Conservation (phyloP, 2,113 vertebrate genomes). For the Psilopsiagon aymara region DNA sequence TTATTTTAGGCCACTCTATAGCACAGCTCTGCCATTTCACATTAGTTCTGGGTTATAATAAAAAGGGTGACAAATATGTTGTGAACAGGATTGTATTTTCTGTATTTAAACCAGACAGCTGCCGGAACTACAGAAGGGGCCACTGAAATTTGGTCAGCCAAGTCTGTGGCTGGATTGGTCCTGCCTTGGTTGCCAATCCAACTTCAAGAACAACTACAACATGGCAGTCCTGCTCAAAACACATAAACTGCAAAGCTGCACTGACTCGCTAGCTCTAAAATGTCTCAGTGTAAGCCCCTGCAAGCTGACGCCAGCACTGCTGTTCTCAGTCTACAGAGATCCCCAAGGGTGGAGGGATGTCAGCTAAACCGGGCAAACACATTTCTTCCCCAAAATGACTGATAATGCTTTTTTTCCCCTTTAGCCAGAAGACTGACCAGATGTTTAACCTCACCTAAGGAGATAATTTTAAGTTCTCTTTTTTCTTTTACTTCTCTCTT, state of each 20-base stretch:
- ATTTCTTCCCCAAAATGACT: background rate
- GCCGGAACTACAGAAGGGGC: background rate
- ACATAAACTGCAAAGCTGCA: background rate
- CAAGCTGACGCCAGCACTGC: background rate
- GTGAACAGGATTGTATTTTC: background rate
- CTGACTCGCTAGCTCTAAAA: background rate
- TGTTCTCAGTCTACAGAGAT: background rate
- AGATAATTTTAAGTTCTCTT: background rate
- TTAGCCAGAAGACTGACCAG: background rate
- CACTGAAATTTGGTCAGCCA: background rate
- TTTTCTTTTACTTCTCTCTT: background rate
- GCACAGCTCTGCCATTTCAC: background rate
- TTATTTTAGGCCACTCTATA: background rate
- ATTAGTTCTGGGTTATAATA: background rate
- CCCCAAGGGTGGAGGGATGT: background rate
- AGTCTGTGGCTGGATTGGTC: background rate
- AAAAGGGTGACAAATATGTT: background rate
- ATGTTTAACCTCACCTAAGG: conserved; percentile 6
- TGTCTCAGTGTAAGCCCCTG: background rate
- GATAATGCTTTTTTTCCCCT: background rate
- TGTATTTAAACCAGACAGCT: background rate
- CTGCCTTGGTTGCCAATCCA: background rate
- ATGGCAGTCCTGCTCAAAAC: background rate
- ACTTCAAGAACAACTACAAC: background rate
- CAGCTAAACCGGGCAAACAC: background rate